phyloP scores from a whole-genome alignment of 2,797 vertebrate genomes.

The Syndactyla subalaris region DNA sequence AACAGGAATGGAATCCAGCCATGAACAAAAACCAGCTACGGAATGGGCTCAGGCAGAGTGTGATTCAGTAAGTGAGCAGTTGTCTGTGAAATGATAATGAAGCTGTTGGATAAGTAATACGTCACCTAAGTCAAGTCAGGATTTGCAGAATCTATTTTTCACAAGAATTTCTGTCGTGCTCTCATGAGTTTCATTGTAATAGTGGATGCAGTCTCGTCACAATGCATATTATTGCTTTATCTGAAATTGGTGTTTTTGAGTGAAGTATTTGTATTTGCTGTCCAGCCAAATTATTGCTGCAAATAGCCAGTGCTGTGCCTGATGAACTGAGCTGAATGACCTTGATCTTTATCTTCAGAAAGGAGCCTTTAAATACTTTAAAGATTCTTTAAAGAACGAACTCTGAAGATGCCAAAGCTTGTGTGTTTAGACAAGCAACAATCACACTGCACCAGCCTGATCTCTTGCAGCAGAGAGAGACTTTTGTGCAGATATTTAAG shows the following conservation, averaged over 20 bases:
- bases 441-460: not conserved
- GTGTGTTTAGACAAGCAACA: not conserved
- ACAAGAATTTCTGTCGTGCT: not conserved
- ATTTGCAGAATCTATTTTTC: not conserved
- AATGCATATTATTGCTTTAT: not conserved
- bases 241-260: not conserved
- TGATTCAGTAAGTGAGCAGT: constrained; percentile 89
- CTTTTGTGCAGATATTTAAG: not conserved
- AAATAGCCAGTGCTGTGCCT: not conserved
- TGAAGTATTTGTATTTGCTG: not conserved
- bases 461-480: not conserved
- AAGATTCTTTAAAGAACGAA: not conserved
- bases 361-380: not conserved
- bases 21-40: constrained; percentile 99
- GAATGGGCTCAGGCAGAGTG: constrained; percentile 92
- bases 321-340: not conserved
- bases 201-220: not conserved
- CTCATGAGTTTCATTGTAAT: not conserved
- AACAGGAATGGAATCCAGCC: constrained; percentile 95
- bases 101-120: not conserved
- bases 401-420: not conserved
- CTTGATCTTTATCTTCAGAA: not conserved
- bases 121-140: not conserved
- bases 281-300: not conserved
- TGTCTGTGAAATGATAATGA: not conserved